Percentiles rank a stretch among this genome's conserved stretches.
These are phyloP conservation scores for Chirona hameri DNA, from an alignment of 2,888 invertebrate species.

Conservation along the genomic window DNA sequence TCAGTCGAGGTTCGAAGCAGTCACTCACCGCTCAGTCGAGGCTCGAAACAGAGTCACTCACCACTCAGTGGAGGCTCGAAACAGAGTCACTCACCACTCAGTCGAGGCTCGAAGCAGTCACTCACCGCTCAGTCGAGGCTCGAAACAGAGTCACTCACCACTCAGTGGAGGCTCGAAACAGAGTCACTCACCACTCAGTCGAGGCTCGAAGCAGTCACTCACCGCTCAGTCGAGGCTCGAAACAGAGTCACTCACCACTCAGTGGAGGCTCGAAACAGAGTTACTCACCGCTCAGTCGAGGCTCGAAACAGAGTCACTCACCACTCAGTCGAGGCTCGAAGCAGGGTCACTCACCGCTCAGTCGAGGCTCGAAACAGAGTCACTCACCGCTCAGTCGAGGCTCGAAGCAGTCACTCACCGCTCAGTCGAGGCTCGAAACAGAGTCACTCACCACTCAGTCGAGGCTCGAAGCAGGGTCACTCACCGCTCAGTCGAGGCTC, in stretches of 20 bases:
- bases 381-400: slow-evolving; percentile 11
- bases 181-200: slow-evolving; percentile 3
- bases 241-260: too few relatives aligned
- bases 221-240: slow-evolving; percentile 30
- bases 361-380: slow-evolving; percentile 30
- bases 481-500: too few relatives aligned
- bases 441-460: too few relatives aligned
- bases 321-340: too few relatives aligned
- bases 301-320: slow-evolving; percentile 33
- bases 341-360: slow-evolving; percentile 1
- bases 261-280: too few relatives aligned
- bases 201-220: slow-evolving; percentile 27
- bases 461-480: too few relatives aligned
- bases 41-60: slow-evolving; percentile 33
- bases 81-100: slow-evolving; percentile 1
- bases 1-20: slow-evolving; percentile 29
- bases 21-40: slow-evolving; percentile 6
- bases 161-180: too few relatives aligned
- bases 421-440: too few relatives aligned
- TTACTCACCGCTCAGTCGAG: slow-evolving; percentile 9
- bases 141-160: slow-evolving; percentile 32
- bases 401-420: slow-evolving; percentile 25
- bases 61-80: too few relatives aligned
- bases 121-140: slow-evolving; percentile 26
- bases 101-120: slow-evolving; percentile 28